Evolutionary conservation across 2,113 vertebrate genomes (phyloP).

Genomic region (Campylomormyrus numenius): DNA sequence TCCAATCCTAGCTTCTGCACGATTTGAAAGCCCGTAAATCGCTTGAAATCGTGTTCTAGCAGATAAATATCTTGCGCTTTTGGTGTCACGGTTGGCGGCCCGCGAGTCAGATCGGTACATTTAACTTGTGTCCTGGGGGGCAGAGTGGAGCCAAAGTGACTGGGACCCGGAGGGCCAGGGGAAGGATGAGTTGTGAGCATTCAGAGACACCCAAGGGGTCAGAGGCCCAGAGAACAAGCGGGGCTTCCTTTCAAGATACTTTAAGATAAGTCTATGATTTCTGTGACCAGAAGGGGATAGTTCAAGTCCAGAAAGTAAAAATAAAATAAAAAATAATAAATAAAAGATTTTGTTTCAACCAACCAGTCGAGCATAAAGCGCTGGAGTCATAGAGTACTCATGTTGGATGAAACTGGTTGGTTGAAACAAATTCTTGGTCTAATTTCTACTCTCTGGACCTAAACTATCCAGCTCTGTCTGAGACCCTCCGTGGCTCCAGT

Average conservation of each 20-base stretch:
- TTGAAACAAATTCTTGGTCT: too few species aligned
- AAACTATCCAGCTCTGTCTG: neutral
- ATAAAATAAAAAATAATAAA: neutral
- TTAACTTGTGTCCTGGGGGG: slow-evolving; percentile 51
- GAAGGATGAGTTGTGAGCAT: slow-evolving; percentile 8
- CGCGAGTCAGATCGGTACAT: slow-evolving; percentile 60
- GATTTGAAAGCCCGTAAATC: slow-evolving; percentile 61
- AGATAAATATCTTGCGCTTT: slow-evolving; percentile 52
- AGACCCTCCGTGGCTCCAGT: neutral
- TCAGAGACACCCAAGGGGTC: slow-evolving; percentile 4
- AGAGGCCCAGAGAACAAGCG: neutral
- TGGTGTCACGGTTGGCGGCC: slow-evolving; percentile 57
- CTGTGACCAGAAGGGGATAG: neutral
- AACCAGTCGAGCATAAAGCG: neutral
- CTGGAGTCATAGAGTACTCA: neutral
- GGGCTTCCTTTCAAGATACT: neutral
- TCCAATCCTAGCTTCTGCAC: slow-evolving; percentile 69
- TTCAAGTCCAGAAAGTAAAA: neutral
- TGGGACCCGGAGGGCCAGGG: slow-evolving; percentile 17
- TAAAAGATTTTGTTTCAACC: neutral
- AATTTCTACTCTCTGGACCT: too few species aligned
- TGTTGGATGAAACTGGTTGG: too few species aligned
- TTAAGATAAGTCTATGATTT: neutral
- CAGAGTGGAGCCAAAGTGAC: slow-evolving; percentile 30
- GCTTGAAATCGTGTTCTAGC: slow-evolving; percentile 31